Conservation (phyloP, 1,140 invertebrate genomes). For the Mactra quadrangularis region DNA sequence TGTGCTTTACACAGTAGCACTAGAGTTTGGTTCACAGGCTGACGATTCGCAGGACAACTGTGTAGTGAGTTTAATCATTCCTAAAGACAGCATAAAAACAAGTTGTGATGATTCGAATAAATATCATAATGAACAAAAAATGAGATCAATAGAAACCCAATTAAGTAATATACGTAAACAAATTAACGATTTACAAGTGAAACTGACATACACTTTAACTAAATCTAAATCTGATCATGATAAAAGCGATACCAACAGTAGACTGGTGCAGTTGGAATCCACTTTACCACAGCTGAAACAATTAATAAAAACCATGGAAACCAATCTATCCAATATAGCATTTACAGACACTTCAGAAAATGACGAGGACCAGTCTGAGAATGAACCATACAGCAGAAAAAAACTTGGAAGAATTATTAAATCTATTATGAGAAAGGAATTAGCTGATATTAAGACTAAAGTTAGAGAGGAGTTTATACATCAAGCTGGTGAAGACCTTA, state of each 20-base stretch:
- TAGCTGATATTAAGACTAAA: background rate
- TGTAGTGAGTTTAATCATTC: constrained; percentile 76
- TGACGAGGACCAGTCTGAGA: background rate
- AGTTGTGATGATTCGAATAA: constrained; percentile 63
- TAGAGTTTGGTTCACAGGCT: background rate
- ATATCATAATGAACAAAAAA: constrained; percentile 21
- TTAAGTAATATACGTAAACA: constrained; percentile 45
- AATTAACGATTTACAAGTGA: constrained; percentile 35
- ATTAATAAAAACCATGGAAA: background rate
- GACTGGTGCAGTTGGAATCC: constrained; percentile 40
- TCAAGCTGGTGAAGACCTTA: constrained; percentile 11
- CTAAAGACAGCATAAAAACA: constrained; percentile 76
- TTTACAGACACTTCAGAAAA: background rate
- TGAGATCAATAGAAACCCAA: constrained; percentile 58
- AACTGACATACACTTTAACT: constrained; percentile 14
- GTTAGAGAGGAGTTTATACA: constrained; percentile 9
- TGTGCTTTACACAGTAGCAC: too few species aligned
- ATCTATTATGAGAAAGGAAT: constrained; percentile 4
- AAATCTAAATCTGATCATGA: constrained; percentile 22
- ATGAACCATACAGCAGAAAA: constrained; percentile 12
- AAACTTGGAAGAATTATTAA: constrained; percentile 15
- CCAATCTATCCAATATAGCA: background rate
- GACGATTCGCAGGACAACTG: constrained; percentile 69
- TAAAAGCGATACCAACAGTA: constrained; percentile 51
- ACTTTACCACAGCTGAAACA: constrained; percentile 7